Evolutionary conservation across 2,888 invertebrate genomes (phyloP), one percentile per base, ranked within the genome.

Genomic region (Tetropium fuscum): DNA sequence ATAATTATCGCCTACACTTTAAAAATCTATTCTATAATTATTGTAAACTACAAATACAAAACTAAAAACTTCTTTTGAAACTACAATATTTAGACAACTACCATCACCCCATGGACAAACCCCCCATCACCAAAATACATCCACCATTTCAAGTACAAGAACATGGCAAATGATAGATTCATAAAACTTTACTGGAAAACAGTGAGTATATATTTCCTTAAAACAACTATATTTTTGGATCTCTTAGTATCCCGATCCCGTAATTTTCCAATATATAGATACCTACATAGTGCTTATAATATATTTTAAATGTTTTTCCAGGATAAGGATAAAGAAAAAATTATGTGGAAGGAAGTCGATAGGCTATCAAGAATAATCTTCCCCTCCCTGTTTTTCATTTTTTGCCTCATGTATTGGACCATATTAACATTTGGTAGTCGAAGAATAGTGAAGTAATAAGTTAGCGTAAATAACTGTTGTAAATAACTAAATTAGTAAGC

Each of bases 271-370:
- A n/a, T n/a, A n/a, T n/a, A 45, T 2, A 25, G 10, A 19, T 32
- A 44, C 10, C 11, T 13, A 15, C 18, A 18, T 38, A 38, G n/a
- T 8, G 13, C n/a, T 40, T 8, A 43, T 27, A 48, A n/a, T 64
- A 43, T 74, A 53, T 53, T 63, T 40, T n/a, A n/a, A n/a, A n/a
- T n/a, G n/a, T n/a, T 8, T 38, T 69, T 78, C 36, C 59, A 81
- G 64, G 87, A 89, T 68, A 87, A 88, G 0, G 90, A 90, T 1
- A 87, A 89, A 74, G 89, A 89, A 70, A 87, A 89, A 70, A 87
- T 91, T n/a, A 84, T 90, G 69, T 93, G 92, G 87, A 85, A 90
- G 53, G 89, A 91, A 83, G 91, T 93, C 63, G 93, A 93, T 80
- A 87, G 88, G 73, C 84, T 90, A 2, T 92, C 92, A 2, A 85